Percentiles rank a stretch among this genome's conserved stretches.
Evolutionary conservation across 2,888 invertebrate species (phyloP).

Genomic region (Melanchra persicariae): DNA sequence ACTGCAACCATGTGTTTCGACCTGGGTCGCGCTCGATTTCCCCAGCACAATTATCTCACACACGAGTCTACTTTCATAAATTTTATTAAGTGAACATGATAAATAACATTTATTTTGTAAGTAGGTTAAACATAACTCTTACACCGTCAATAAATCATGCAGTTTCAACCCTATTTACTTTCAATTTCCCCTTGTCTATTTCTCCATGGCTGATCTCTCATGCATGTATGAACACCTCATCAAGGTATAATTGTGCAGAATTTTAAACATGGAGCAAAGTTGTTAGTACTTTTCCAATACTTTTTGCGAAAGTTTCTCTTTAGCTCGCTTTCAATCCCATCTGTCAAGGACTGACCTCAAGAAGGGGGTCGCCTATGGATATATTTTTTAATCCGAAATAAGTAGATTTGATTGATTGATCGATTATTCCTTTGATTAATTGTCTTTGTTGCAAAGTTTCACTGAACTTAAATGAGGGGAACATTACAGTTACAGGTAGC

Average conservation of each 20-base stretch:
- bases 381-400: too few relatives aligned
- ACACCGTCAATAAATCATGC: too few relatives aligned
- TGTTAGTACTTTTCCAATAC: background rate
- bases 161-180: too few relatives aligned
- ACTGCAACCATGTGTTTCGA: background rate
- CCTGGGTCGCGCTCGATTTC: background rate
- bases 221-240: background rate
- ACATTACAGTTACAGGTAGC: conserved; percentile 49
- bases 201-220: too few relatives aligned
- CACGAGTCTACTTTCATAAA: background rate
- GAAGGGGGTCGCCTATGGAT: background rate
- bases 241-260: background rate
- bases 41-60: background rate
- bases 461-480: conserved; percentile 32
- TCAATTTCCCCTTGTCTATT: background rate
- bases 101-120: too few relatives aligned
- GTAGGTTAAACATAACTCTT: background rate
- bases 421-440: conserved; percentile 18
- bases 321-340: background rate
- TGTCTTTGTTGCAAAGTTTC: conserved; percentile 26
- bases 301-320: too few relatives aligned
- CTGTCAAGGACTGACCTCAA: background rate
- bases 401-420: too few relatives aligned
- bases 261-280: background rate
- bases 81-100: background rate